Base-by-base conservation (phyloP, 2,888 invertebrate genomes). In the Petrolisthes cinctipes region DNA sequence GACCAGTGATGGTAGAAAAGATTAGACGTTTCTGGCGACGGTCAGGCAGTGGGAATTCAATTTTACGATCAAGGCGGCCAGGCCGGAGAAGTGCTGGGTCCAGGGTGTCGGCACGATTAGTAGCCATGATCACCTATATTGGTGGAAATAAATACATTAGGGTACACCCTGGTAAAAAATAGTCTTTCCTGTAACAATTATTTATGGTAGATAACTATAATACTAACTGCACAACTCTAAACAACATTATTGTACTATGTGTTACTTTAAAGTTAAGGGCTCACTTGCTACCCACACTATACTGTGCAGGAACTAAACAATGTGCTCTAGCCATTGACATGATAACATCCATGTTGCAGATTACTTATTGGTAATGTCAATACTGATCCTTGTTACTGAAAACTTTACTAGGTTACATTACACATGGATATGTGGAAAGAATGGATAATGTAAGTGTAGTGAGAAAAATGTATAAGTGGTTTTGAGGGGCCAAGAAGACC, bases 11-110 rank as follows among this genome's bases (percentile, higher is more conserved):
- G 0, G 99, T 99, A 5, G 98, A 96, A 94, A 99, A 99, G 92
- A 99, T 97, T 85, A 99, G 94, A 91, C 99, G 97, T 92, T 99
- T 99, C 92, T 95, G 95, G 73, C 95, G 93, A 92, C 96, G 95
- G 94, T 98, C 99, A 0, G 99, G 99, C 88, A 99, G 93, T 6
- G 99, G 99, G 93, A 99, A 99, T 93, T 99, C 99, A 91, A 99
- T 99, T 94, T 99, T 99, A 91, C 99, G 95, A 93, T 99, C 99
- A 88, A 99, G 95, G 92, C 99, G 96, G 20, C 99, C 99, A 5
- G 98, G 98, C 92, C 98, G 95, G 53, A 99, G 94, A 20, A 99
- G 94, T 61, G 98, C 99, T n/a, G 99, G 99, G 94, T 99, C 99
- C 88, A 99, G 93, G 1, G 99, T 99, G 92, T 99, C 99, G 5